Percentiles rank a stretch among this genome's conserved stretches.
phyloP scores from a whole-genome alignment of 2,113 vertebrate species.

The Arothron firmamentum region DNA sequence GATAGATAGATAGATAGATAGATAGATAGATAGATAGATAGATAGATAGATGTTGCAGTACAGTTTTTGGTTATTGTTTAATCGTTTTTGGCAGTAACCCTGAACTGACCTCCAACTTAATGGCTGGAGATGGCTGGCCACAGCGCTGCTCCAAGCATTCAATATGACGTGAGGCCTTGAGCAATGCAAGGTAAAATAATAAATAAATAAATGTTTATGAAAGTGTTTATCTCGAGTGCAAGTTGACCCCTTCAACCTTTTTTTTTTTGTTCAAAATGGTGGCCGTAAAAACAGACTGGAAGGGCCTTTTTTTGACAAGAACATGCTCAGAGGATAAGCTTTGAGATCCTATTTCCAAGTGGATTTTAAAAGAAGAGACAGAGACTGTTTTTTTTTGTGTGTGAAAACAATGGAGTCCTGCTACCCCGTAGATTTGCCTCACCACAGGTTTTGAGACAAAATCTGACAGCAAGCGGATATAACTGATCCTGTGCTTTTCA shows the following conservation, averaged over 20 bases:
- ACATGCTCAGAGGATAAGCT: neutral
- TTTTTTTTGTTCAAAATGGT: slow-evolving; percentile 3
- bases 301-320: neutral
- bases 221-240: slow-evolving; percentile 20
- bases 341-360: neutral
- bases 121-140: slow-evolving; percentile 46
- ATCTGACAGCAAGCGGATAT: slow-evolving; percentile 10
- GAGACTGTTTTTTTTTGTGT: neutral
- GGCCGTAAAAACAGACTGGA: neutral
- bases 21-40: no score
- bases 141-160: slow-evolving; percentile 23
- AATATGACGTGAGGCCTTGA: neutral
- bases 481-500: slow-evolving; percentile 33
- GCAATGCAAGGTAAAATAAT: no score
- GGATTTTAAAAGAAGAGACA: slow-evolving; percentile 4
- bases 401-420: neutral
- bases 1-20: no score
- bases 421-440: slow-evolving; percentile 1
- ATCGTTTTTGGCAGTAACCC: slow-evolving; percentile 25
- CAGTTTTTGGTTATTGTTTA: neutral
- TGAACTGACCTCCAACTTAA: slow-evolving; percentile 51
- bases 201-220: slow-evolving; percentile 7
- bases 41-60: neutral
- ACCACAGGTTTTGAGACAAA: slow-evolving; percentile 18
- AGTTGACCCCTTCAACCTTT: no score